Percentiles rank a stretch among this genome's conserved stretches.
Evolutionary conservation across 2,113 vertebrate species (phyloP).

Genomic region (Nyctereutes procyonoides): DNA sequence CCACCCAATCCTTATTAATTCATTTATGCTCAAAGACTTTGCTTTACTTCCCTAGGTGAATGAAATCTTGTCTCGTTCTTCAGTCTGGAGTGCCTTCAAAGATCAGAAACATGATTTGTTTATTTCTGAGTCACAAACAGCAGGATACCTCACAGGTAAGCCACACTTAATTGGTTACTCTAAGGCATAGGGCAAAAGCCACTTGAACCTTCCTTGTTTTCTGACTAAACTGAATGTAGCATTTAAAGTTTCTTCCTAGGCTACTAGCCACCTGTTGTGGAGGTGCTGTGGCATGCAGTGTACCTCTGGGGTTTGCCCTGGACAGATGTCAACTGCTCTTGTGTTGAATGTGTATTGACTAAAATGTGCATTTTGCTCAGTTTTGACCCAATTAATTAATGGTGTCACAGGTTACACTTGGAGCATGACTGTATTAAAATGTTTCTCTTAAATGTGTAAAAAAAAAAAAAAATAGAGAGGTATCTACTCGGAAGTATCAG

Average conservation of each 20-base stretch:
- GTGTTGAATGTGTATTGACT: background rate
- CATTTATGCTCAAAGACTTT: background rate
- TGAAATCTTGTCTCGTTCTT: conserved; percentile 97
- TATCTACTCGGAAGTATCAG: background rate
- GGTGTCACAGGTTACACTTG: background rate
- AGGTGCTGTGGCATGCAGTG: background rate
- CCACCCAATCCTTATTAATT: background rate
- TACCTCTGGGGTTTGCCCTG: background rate
- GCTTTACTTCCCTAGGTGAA: conserved; percentile 91
- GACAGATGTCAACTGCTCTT: background rate
- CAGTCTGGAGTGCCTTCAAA: conserved; percentile 99
- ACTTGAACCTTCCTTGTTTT: background rate
- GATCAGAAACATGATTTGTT: conserved; percentile 99
- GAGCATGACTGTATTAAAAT: background rate
- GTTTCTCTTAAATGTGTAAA: background rate
- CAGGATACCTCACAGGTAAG: conserved; percentile 98
- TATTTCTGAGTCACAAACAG: conserved; percentile 98
- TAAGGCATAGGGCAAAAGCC: background rate
- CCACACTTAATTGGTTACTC: background rate
- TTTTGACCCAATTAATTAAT: background rate
- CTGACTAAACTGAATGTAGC: background rate
- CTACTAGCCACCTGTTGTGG: background rate
- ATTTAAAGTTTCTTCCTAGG: background rate
- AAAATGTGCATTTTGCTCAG: background rate
- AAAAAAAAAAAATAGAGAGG: background rate